Conservation (phyloP, 2,888 invertebrate genomes). For the Poecilus cupreus region DNA sequence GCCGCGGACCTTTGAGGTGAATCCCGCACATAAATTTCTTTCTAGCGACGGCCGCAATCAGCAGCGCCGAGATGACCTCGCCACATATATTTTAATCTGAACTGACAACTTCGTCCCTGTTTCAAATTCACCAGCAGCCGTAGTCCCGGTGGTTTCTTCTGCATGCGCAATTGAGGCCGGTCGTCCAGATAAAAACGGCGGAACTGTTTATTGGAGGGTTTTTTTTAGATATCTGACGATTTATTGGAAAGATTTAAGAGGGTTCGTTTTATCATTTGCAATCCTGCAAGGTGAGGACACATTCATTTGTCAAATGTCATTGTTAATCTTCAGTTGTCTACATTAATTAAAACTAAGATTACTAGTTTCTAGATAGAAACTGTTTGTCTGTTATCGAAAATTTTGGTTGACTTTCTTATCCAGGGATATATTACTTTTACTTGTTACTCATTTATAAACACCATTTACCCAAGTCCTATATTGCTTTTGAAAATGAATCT, state of each 20-base stretch:
- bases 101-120: slow-evolving; percentile 12
- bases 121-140: background rate
- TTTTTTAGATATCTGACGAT: slow-evolving; percentile 12
- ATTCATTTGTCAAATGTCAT: background rate
- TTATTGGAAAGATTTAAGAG: background rate
- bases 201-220: slow-evolving; percentile 9
- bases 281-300: background rate
- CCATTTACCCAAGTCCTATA: too few relatives aligned
- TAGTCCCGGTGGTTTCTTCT: background rate
- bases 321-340: too few relatives aligned
- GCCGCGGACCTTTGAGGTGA: slow-evolving; percentile 55
- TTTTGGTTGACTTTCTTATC: too few relatives aligned
- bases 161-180: background rate
- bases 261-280: background rate
- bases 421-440: too few relatives aligned
- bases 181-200: background rate
- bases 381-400: too few relatives aligned
- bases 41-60: slow-evolving; percentile 44
- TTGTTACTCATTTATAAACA: too few relatives aligned
- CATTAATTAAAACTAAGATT: too few relatives aligned
- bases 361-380: too few relatives aligned
- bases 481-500: too few relatives aligned
- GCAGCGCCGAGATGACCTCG: slow-evolving; percentile 38
- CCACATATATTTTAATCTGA: slow-evolving; percentile 39
- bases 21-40: slow-evolving; percentile 55